Conservation (phyloP, 2,888 invertebrate genomes). For the Microplitis deprimator region DNA sequence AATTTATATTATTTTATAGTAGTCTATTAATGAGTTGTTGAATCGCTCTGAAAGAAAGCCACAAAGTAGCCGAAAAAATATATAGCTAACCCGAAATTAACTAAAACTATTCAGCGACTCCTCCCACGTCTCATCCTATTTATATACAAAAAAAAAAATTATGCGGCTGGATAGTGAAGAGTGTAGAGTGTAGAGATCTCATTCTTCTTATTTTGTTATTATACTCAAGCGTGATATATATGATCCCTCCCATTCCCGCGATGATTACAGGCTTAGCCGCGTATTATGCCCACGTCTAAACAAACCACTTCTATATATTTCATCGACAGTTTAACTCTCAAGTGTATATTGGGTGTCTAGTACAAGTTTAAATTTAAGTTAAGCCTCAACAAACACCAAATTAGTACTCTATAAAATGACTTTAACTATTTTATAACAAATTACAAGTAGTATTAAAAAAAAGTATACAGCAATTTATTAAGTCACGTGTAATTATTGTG, state of each 20-base stretch:
- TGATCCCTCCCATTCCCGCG: conserved; percentile 62
- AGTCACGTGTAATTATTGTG: conserved; percentile 57
- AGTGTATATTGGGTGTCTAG: conserved; percentile 29
- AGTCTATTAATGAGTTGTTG: conserved; percentile 57
- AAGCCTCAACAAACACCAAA: conserved; percentile 14
- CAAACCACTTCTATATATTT: conserved; percentile 63
- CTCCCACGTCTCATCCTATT: conserved; percentile 41
- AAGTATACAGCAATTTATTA: not conserved
- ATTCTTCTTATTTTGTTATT: conserved; percentile 50
- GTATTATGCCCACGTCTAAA: conserved; percentile 68
- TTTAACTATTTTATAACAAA: not conserved
- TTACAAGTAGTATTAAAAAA: not conserved
- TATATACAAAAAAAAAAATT: conserved; percentile 15
- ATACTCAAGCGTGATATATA: conserved; percentile 47
- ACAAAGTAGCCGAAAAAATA: conserved; percentile 60
- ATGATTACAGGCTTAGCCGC: conserved; percentile 65
- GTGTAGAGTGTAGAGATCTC: conserved; percentile 35
- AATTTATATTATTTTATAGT: conserved; percentile 41
- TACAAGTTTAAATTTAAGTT: conserved; percentile 27
- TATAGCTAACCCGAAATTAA: conserved; percentile 58
- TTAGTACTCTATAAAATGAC: conserved; percentile 5
- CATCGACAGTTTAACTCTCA: conserved; percentile 61
- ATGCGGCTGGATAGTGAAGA: conserved; percentile 4
- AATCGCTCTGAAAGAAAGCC: conserved; percentile 49
- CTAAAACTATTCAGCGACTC: conserved; percentile 46